phyloP scores from a whole-genome alignment of 2,888 invertebrate species.

The Cryptus armator region DNA sequence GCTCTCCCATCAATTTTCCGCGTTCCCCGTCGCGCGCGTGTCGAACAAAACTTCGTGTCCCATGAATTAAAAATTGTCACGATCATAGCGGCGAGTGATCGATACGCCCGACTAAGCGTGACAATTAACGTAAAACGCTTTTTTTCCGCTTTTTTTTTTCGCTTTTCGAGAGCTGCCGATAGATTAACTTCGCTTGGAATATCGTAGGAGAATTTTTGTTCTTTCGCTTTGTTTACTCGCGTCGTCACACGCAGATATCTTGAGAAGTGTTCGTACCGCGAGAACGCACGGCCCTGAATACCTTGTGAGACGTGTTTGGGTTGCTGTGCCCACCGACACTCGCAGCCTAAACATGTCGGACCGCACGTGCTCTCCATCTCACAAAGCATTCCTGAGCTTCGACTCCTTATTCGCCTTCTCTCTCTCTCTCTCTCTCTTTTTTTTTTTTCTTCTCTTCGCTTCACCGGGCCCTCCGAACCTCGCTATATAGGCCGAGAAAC shows the following conservation, averaged over 20 bases:
- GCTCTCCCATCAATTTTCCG: constrained; percentile 54
- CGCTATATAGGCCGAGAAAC: constrained; percentile 13
- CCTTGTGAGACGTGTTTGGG: constrained; percentile 68
- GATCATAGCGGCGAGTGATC: constrained; percentile 64
- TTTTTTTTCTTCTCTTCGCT: constrained; percentile 52
- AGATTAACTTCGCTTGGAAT: constrained; percentile 19
- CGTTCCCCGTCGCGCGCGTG: constrained; percentile 6
- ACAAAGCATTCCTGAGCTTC: constrained; percentile 60
- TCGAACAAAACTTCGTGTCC: constrained; percentile 38
- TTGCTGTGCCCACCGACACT: constrained; percentile 59
- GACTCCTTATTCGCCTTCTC: constrained; percentile 59
- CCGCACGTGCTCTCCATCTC: constrained; percentile 69
- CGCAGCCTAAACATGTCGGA: constrained; percentile 68
- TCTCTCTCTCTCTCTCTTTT: constrained; percentile 30
- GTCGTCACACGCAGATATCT: neutral
- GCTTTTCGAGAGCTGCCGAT: constrained; percentile 1
- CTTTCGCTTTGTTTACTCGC: neutral
- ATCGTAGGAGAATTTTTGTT: neutral
- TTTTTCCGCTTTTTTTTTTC: neutral
- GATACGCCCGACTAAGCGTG: constrained; percentile 38
- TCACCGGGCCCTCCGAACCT: constrained; percentile 44
- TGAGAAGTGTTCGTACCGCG: constrained; percentile 14
- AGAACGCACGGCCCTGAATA: constrained; percentile 43
- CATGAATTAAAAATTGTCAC: constrained; percentile 71
- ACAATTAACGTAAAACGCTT: constrained; percentile 43